phyloP scores from a whole-genome alignment of 2,888 invertebrate genomes.

The Papilio protenor region DNA sequence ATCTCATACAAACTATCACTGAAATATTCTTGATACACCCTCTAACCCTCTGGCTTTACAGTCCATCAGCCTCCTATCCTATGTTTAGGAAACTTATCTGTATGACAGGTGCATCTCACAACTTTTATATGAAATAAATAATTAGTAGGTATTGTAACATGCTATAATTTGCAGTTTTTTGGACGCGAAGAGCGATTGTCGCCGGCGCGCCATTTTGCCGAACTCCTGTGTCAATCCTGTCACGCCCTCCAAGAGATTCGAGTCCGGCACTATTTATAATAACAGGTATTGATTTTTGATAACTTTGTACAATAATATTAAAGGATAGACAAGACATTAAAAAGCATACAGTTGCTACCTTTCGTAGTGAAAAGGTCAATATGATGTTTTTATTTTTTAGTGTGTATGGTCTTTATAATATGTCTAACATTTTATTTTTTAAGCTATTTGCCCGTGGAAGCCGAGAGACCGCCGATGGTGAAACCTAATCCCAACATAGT shows the following conservation, averaged over 20 bases:
- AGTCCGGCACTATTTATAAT: slow-evolving; percentile 72
- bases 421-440: background rate
- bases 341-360: no score
- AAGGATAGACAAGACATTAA: no score
- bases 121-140: no score
- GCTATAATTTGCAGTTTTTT: slow-evolving; percentile 60
- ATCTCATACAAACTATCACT: no score
- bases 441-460: slow-evolving; percentile 71
- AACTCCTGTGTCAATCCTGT: slow-evolving; percentile 69
- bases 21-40: no score
- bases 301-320: background rate
- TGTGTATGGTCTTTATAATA: background rate
- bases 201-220: slow-evolving; percentile 72
- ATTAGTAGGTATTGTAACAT: background rate
- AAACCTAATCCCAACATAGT: slow-evolving; percentile 74
- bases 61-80: no score
- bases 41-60: no score
- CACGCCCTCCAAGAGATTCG: slow-evolving; percentile 71
- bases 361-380: background rate
- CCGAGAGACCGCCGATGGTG: slow-evolving; percentile 70
- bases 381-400: background rate
- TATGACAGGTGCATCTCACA: no score
- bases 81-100: no score
- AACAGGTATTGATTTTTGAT: slow-evolving; percentile 63
- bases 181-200: slow-evolving; percentile 71